Evolutionary conservation across 2,797 vertebrate genomes (phyloP), one percentile per base, ranked within the genome.

Genomic region (Peromyscus melanophrys): DNA sequence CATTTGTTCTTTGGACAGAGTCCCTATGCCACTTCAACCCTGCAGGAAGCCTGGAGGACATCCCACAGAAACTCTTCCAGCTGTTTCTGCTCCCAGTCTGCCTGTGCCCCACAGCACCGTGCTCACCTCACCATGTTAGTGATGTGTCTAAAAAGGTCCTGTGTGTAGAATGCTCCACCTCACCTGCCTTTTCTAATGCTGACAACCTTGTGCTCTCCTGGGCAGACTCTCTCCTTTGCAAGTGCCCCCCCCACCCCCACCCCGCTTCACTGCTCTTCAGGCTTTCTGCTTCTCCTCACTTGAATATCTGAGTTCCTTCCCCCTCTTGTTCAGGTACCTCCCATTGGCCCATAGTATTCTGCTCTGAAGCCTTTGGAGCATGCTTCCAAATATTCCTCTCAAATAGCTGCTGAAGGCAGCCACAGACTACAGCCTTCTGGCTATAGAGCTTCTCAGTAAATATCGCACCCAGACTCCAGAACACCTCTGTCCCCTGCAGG

Each of bases 381-480:
- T 4, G 40, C 23, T 16, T 31, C 27, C 34, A n/a, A n/a, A n/a
- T n/a, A n/a, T n/a, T 75, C 40, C 40, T 75, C 10, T 4, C 23
- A 71, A 31, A 40, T 19, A 34, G 57, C 49, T 75, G 34, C 40
- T 16, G n/a, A 55, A 92, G 1, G 71, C 6, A 0, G 63, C 40
- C 34, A 31, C 6, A 9, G 49, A 52, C 29, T 16, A 6, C 46
- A 34, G 29, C 34, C 85, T 78, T 55, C 21, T 27, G 31, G 10
- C 27, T 37, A 34, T 4, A 21, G 4, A 8, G 65, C 34, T 12
- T 82, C 84, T 37, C 46, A 25, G 37, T 27, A 88, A 82, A 67
- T 6, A 88, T 80, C 1, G 1, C 37, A 34, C 82, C 0, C 0
- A 11, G 0, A 3, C 21, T 63, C 31, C 9, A 0, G 49, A 37